Evolutionary conservation across 2,797 vertebrate genomes (phyloP).

Genomic region (Otolemur crassicaudatus): DNA sequence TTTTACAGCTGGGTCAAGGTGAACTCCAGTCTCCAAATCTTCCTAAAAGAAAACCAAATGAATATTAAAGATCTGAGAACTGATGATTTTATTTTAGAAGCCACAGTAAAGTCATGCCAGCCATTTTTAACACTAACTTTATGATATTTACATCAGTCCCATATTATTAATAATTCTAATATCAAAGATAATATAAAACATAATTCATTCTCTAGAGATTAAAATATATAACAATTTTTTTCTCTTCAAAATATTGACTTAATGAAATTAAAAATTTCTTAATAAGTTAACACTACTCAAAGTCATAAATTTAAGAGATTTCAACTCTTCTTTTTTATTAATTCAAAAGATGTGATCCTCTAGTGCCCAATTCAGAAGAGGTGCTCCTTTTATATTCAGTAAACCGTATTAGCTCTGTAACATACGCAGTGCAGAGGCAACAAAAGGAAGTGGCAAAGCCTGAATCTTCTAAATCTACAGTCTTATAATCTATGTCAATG

Average conservation of each 20-base stretch:
- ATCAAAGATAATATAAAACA: not conserved
- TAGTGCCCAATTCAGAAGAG: conserved; percentile 31
- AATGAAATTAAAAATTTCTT: conserved; percentile 31
- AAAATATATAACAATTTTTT: not conserved
- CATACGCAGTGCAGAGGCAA: not conserved
- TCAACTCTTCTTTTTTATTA: not conserved
- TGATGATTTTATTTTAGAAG: not conserved
- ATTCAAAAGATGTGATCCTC: conserved; percentile 16
- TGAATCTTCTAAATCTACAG: conserved; percentile 9
- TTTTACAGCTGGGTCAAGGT: conserved; percentile 96
- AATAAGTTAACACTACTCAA: conserved; percentile 16
- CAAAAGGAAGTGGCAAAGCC: not conserved
- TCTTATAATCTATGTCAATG: not conserved
- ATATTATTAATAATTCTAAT: conserved; percentile 31
- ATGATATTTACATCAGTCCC: not conserved
- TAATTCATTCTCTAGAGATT: not conserved
- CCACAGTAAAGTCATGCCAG: not conserved
- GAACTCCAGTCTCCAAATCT: conserved; percentile 95
- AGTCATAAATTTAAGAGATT: not conserved
- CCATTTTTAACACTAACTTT: conserved; percentile 9
- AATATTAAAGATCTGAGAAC: conserved; percentile 24
- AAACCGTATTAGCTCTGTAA: not conserved
- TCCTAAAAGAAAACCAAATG: conserved; percentile 90
- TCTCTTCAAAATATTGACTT: not conserved
- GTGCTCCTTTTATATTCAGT: not conserved